phyloP scores from a whole-genome alignment of 2,113 vertebrate genomes.

The Perca flavescens region DNA sequence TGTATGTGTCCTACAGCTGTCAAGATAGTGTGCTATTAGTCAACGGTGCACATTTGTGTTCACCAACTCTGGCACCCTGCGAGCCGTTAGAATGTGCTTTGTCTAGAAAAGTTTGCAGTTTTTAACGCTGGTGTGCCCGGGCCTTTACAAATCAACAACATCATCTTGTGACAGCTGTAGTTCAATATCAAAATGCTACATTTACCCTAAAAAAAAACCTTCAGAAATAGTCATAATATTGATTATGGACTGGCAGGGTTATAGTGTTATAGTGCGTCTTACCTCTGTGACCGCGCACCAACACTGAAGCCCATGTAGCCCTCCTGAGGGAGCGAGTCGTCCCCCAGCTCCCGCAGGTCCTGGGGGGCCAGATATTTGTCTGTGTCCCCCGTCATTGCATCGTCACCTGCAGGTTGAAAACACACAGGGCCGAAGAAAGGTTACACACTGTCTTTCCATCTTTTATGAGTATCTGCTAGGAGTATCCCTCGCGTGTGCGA shows the following conservation, averaged over 20 bases:
- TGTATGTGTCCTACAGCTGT: neutral
- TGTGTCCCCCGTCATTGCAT: constrained; percentile 96
- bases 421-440: neutral
- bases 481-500: neutral
- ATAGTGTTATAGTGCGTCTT: constrained; percentile 33
- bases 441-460: neutral
- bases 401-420: constrained; percentile 87
- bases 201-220: no score
- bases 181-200: neutral
- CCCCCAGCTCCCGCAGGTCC: constrained; percentile 95
- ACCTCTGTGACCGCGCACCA: constrained; percentile 96
- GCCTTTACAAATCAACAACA: neutral
- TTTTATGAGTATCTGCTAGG: neutral
- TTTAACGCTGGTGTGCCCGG: neutral
- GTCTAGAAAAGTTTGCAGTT: no score
- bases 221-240: neutral
- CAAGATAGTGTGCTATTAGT: neutral
- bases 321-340: constrained; percentile 96
- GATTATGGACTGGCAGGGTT: neutral
- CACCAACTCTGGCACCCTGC: neutral
- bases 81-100: no score
- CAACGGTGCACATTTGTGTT: neutral
- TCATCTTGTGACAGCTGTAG: neutral
- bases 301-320: constrained; percentile 98
- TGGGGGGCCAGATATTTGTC: constrained; percentile 98